Evolutionary conservation across 2,888 invertebrate species (phyloP), one percentile per base, ranked within the genome.

Genomic region (Druceiella hillmani): DNA sequence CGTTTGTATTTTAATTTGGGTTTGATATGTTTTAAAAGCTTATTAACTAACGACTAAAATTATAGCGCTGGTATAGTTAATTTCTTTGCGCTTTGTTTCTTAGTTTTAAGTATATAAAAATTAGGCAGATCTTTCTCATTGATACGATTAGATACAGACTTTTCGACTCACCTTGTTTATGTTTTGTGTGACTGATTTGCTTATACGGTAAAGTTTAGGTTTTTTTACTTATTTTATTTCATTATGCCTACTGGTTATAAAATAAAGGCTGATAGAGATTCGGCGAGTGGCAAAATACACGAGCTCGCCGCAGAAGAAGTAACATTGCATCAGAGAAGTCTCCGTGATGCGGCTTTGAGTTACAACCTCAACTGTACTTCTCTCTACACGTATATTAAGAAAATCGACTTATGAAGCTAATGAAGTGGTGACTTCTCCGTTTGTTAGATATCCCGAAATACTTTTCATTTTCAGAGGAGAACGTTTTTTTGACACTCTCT

Each of bases 261-360:
- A 40, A 36, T 38, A 38, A 44, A 47, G 41, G 40, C 41, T 31
- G 39, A 44, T 9, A 43, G 44, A 41, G 44, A 39, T 42, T 38
- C 41, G 45, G 38, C 38, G 34, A 47, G 38, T 41, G 38, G 39
- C 39, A 38, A 44, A 34, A 45, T 47, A 38, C 44, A 41, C 36
- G 45, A 40, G 34, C 46, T 45, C 33, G 37, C 39, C 27, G 34
- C 28, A 29, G 39, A 10, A 39, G 27, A n/a, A n/a, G n/a, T n/a
- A n/a, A n/a, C n/a, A 3, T 22, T 34, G 17, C 29, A 30, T 27
- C 11, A 27, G 11, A 27, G 11, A 27, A 27, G 11, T 5, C 29
- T 36, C 11, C 41, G 36, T 36, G 32, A 33, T 3, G 34, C 24
- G 26, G 35, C 31, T 25, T 39, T 12, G 15, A n/a, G n/a, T n/a